A percentile compares a stretch with the other conserved stretches of the same genome.
Conservation (phyloP, 2,113 vertebrate genomes). For the Rhinolophus ferrumequinum region DNA sequence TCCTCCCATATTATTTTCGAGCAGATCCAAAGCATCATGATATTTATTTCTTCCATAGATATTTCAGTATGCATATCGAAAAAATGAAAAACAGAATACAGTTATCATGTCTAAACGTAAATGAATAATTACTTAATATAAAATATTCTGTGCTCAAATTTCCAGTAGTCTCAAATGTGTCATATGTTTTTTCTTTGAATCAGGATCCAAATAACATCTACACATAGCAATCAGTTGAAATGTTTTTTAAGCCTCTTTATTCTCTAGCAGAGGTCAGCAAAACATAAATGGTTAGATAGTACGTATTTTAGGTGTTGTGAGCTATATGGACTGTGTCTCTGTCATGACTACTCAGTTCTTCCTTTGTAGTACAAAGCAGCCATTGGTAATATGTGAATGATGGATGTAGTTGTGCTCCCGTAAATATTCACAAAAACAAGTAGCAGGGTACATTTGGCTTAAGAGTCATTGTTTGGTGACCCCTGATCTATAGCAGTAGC, state of each 20-base stretch:
- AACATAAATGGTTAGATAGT: neutral
- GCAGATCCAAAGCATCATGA: neutral
- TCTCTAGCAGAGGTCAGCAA: neutral
- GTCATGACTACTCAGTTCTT: neutral
- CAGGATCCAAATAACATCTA: neutral
- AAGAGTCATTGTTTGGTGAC: neutral
- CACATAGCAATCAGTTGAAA: neutral
- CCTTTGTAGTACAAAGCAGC: neutral
- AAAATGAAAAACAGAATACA: neutral
- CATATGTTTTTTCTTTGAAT: neutral
- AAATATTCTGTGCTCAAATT: conserved; percentile 13
- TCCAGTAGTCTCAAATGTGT: neutral
- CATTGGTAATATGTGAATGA: neutral
- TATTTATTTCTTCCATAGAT: neutral
- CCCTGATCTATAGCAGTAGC: neutral
- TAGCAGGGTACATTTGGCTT: neutral
- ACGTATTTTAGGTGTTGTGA: neutral
- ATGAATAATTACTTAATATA: neutral
- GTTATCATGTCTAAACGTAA: neutral
- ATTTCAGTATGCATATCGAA: conserved; percentile 10
- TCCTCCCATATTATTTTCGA: neutral
- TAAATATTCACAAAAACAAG: neutral
- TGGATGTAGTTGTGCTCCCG: neutral
- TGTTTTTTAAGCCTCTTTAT: neutral
- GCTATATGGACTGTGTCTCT: neutral